These are phyloP conservation scores for Lepas anatifera DNA, from an alignment of 2,888 invertebrate species.

Conservation along the genomic window DNA sequence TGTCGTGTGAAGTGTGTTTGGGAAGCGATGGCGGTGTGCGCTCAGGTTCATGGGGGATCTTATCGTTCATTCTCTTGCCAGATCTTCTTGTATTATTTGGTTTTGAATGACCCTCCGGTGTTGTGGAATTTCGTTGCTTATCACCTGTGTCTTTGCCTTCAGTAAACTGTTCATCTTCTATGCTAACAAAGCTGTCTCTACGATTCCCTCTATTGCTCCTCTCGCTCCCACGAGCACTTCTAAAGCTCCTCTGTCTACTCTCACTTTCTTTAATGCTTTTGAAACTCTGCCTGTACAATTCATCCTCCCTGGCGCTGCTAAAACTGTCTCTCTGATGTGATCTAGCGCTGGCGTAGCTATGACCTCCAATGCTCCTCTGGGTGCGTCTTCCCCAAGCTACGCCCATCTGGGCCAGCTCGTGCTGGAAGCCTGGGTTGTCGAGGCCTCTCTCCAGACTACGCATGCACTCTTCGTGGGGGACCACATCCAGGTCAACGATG, in stretches of 20 bases:
- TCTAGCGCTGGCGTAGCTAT: conserved; percentile 3
- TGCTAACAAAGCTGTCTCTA: neutral
- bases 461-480: neutral
- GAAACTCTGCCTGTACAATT: neutral
- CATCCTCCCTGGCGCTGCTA: neutral
- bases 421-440: neutral
- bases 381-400: neutral
- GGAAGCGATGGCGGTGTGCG: too few species aligned
- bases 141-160: too few species aligned
- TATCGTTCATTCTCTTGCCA: too few species aligned
- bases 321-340: neutral
- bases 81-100: too few species aligned
- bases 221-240: neutral
- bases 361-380: neutral
- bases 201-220: too few species aligned
- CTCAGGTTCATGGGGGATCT: too few species aligned
- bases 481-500: neutral
- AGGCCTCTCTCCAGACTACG: neutral
- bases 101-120: too few species aligned
- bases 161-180: neutral
- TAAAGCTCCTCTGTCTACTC: neutral
- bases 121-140: too few species aligned
- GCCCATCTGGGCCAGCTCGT: neutral
- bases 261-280: neutral
- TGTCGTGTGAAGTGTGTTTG: too few species aligned